Evolutionary conservation across 1,140 invertebrate species (phyloP), one percentile per base, ranked within the genome.

Genomic region (Lepidotrigona ventralis): DNA sequence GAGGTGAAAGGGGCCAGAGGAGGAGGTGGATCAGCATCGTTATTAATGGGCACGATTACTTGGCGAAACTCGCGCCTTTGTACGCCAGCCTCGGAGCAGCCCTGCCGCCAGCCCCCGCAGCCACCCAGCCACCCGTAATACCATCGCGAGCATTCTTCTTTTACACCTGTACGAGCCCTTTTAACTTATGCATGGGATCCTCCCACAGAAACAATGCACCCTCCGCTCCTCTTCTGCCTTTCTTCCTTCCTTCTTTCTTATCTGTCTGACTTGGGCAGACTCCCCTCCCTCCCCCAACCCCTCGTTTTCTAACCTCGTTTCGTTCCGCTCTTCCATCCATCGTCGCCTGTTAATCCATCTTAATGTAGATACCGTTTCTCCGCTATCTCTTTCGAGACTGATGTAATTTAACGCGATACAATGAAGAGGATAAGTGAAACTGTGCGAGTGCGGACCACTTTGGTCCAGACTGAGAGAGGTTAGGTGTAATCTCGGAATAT

Each of bases 161-260:
- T 93, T 93, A 93, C 93, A 93, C 93, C 93, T 93, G 92, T 93
- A 91, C 91, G 89, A 90, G 87, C 82, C 88, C 87, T 86, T 91
- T 88, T 91, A 91, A 93, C 90, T 93, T 93, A 92, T 93, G 91
- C 92, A 92, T 91, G 92, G 91, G 92, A 93, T 93, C 92, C 92
- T 93, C 93, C 92, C 92, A 93, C 92, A 93, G 92, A 93, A 93
- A 93, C 93, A 93, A 93, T 93, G 92, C 92, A 91, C 87, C 90
- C 89, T 87, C 90, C 81, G 88, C 33, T 26, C 23, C 14, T 86
- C 83, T 71, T 78, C 56, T 56, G 58, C 26, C 58, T 39, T 23
- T 6, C 33, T 54, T 33, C 76, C 70, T 53, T 84, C 79, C 21
- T 58, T 23, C 33, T 51, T 54, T 29, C n/a, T n/a, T 26, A 26